Percentiles rank a stretch among this genome's conserved stretches.
These are phyloP conservation scores for Dorcus hopei DNA, from an alignment of 2,888 invertebrate genomes.

Conservation along the genomic window DNA sequence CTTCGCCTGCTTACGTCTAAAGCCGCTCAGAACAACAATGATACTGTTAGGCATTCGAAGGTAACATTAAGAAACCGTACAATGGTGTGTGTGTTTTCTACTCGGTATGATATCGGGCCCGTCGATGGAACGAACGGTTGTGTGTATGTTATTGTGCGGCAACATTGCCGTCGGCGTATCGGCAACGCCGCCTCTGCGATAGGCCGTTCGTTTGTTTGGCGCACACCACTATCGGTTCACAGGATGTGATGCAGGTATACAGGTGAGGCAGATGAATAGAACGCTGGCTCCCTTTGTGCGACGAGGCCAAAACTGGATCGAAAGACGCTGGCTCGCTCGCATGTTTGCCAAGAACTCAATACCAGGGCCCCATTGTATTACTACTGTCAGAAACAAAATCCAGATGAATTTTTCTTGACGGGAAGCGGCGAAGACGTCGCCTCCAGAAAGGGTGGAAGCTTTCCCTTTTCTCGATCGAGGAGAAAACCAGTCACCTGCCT, in stretches of 20 bases:
- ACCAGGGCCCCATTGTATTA: slow-evolving; percentile 15
- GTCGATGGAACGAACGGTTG: neutral
- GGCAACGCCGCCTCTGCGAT: slow-evolving; percentile 16
- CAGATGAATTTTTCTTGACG: neutral
- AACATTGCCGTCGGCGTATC: slow-evolving; percentile 12
- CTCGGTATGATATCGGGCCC: slow-evolving; percentile 8
- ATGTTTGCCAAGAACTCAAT: slow-evolving; percentile 25
- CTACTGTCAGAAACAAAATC: neutral
- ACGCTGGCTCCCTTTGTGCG: slow-evolving; percentile 47
- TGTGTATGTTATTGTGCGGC: slow-evolving; percentile 6
- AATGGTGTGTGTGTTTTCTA: slow-evolving; percentile 16
- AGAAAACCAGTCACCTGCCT: neutral
- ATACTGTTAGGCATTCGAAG: neutral
- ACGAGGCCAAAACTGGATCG: slow-evolving; percentile 39
- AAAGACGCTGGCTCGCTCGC: slow-evolving; percentile 26
- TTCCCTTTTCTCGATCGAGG: neutral
- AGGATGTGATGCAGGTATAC: slow-evolving; percentile 50
- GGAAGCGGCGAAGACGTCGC: too few species aligned
- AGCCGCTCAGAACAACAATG: too few species aligned
- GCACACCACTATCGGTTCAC: slow-evolving; percentile 33
- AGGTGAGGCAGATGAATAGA: slow-evolving; percentile 49
- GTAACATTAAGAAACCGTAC: slow-evolving; percentile 14
- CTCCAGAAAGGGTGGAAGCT: too few species aligned
- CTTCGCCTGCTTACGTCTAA: neutral
- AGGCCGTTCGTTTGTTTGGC: slow-evolving; percentile 15